Evolutionary conservation across 1,140 invertebrate species (phyloP).

Genomic region (Drosophila rhopaloa): DNA sequence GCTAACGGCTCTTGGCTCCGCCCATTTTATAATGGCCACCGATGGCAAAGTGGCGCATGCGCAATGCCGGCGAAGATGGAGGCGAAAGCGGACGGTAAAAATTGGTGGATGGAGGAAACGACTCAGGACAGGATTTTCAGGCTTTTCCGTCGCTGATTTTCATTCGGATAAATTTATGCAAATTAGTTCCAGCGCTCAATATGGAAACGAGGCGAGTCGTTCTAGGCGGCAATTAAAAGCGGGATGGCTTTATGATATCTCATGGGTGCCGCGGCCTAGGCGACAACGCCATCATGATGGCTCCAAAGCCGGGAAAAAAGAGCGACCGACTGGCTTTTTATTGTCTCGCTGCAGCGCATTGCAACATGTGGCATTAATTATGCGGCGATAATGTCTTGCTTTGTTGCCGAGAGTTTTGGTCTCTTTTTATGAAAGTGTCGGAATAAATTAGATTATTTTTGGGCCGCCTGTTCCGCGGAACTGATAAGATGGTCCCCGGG

Average conservation of each 20-base stretch:
- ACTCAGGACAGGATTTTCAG: slow-evolving; percentile 28
- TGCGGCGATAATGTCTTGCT: slow-evolving; percentile 82
- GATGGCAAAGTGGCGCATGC: slow-evolving; percentile 62
- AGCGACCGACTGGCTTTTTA: slow-evolving; percentile 51
- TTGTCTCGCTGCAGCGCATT: slow-evolving; percentile 62
- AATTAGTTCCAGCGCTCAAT: slow-evolving; percentile 64
- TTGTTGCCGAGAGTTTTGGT: slow-evolving; percentile 74
- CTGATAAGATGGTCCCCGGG: slow-evolving; percentile 45
- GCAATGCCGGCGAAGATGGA: slow-evolving; percentile 58
- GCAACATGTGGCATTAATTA: slow-evolving; percentile 83
- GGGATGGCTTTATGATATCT: slow-evolving; percentile 78
- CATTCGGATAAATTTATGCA: slow-evolving; percentile 76
- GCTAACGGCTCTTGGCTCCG: slow-evolving; percentile 63
- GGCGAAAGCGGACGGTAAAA: slow-evolving; percentile 52
- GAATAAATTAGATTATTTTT: slow-evolving; percentile 83
- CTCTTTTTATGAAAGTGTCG: slow-evolving; percentile 81
- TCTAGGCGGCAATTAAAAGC: slow-evolving; percentile 73
- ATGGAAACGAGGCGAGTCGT: slow-evolving; percentile 45
- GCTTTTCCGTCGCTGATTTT: slow-evolving; percentile 74
- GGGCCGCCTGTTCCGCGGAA: slow-evolving; percentile 42
- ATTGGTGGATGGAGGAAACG: slow-evolving; percentile 17
- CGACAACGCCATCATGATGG: no score
- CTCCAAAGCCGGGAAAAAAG: slow-evolving; percentile 6
- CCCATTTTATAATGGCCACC: slow-evolving; percentile 80
- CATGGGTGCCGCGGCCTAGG: slow-evolving; percentile 34